Evolutionary conservation across 2,113 vertebrate species (phyloP), one percentile per base, ranked within the genome.

Genomic region (Centrocercus urophasianus): DNA sequence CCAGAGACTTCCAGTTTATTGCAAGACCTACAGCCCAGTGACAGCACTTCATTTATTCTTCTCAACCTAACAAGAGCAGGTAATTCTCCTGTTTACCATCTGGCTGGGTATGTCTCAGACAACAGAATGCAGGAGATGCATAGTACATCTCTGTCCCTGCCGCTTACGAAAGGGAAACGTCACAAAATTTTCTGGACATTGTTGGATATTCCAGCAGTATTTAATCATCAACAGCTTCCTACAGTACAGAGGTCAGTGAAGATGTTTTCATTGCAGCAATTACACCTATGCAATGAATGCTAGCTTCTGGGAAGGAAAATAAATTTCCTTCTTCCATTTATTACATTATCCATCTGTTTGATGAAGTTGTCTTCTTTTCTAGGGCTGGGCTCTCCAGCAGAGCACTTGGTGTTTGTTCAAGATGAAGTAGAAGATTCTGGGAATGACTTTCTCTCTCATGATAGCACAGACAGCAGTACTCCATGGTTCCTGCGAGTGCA

Each of bases 401-500:
- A 99, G 95, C 99, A 99, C 59, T 97, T 99, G 93, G 98, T 99
- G 89, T 99, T 99, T 72, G 98, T 99, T 67, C 98, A 99, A 80
- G 99, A 99, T 93, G 99, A 99, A 71, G 98, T 97, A 82, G 98
- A 98, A 92, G 98, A 98, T 92, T 98, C 98, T 61, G 98, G 99
- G 32, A 98, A 99, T 93, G 99, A 98, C 72, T 98, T 99, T 75
- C 98, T 99, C 24, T 98, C 98, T 32, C 98, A 97, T 75, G 98
- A 99, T 65, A 98, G 98, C 48, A 97, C 98, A 11, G 99, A 99
- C 64, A 99, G 99, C 95, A 98, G 98, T 64, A 98, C 98, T 34
- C 99, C 99, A 4, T 99, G 99, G 99, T 99, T 99, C 87, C 98
- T 99, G 76, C 98, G 99, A 83, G 99, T 99, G 30, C 99, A 99